These are phyloP conservation scores for Diglossa cyanea DNA, from an alignment of 2,797 vertebrate genomes.

Conservation along the genomic window DNA sequence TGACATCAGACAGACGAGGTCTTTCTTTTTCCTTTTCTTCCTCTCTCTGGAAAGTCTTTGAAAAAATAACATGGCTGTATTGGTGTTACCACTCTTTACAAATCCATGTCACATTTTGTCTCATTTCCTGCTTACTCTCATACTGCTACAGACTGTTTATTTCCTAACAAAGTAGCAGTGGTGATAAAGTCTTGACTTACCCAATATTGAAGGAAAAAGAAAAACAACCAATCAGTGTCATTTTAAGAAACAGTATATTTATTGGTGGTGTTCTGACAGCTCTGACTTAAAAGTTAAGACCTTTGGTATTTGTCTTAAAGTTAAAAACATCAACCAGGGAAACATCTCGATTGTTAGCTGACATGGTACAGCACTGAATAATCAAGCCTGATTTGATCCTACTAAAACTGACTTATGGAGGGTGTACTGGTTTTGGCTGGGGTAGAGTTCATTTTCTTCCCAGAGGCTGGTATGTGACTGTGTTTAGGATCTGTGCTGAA, in stretches of 20 bases:
- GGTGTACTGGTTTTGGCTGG: not conserved
- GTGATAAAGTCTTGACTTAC: not conserved
- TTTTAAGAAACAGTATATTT: not conserved
- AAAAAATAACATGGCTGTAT: not conserved
- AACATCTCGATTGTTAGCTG: not conserved
- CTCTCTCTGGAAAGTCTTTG: not conserved
- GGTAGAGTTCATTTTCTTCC: not conserved
- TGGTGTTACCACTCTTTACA: not conserved
- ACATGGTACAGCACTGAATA: not conserved
- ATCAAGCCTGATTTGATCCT: not conserved
- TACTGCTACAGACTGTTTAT: not conserved
- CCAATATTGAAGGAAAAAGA: not conserved
- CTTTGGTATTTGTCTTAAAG: not conserved
- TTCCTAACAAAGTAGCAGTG: not conserved
- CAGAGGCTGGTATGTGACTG: not conserved
- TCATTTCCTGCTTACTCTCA: not conserved
- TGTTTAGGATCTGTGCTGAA: not conserved
- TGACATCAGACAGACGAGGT: not conserved
- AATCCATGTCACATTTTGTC: not conserved
- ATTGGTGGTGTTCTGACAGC: not conserved
- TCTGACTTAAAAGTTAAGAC: not conserved
- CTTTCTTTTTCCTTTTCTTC: not conserved
- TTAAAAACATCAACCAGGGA: not conserved
- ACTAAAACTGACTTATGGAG: not conserved
- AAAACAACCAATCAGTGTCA: not conserved